Percentiles rank a stretch among this genome's conserved stretches.
Evolutionary conservation across 1,140 invertebrate genomes (phyloP).

Genomic region (Thereuonema tuberculata): DNA sequence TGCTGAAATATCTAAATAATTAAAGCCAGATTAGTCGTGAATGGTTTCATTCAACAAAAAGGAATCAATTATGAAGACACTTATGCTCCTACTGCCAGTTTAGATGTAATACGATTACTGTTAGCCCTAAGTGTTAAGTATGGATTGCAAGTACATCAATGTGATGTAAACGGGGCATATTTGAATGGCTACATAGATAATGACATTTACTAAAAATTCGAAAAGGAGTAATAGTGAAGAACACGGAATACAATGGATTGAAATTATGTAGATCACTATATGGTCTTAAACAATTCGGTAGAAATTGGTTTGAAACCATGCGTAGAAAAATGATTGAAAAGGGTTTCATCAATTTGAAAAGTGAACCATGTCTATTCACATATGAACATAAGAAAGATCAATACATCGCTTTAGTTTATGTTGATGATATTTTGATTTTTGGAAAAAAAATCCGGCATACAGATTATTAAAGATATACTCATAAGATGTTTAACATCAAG

Average conservation of each 20-base stretch:
- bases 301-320: slow-evolving; percentile 8
- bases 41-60: slow-evolving; percentile 18
- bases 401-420: no score
- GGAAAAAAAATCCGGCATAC: no score
- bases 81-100: slow-evolving; percentile 18
- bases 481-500: no score
- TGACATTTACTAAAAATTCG: slow-evolving; percentile 16
- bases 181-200: slow-evolving; percentile 18
- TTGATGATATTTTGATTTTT: no score
- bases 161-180: slow-evolving; percentile 21
- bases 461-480: no score
- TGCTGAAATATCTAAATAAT: no score
- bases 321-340: no score
- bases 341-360: no score
- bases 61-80: slow-evolving; percentile 22
- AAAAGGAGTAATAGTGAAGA: slow-evolving; percentile 17
- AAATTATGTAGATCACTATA: slow-evolving; percentile 26
- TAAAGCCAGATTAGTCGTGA: no score
- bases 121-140: slow-evolving; percentile 16
- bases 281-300: slow-evolving; percentile 24
- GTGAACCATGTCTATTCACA: slow-evolving; percentile 11
- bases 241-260: background rate
- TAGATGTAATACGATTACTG: slow-evolving; percentile 16
- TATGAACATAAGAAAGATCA: no score
- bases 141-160: slow-evolving; percentile 17